phyloP scores from a whole-genome alignment of 2,797 vertebrate species.

The Pyrocephalus nanus region DNA sequence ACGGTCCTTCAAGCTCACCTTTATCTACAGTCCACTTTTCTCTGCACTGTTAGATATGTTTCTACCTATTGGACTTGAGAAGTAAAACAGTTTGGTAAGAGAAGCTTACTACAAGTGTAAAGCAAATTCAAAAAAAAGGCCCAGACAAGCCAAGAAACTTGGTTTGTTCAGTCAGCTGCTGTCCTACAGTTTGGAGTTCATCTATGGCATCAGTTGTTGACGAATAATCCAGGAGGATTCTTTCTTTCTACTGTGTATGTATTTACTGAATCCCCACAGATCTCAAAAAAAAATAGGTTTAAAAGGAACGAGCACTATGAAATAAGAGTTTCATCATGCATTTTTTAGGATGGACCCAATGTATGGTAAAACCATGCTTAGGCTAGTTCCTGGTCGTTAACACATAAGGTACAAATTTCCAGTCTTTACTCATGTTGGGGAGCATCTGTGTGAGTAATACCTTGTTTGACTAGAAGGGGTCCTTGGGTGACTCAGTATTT shows the following conservation, averaged over 20 bases:
- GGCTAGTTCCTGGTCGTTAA: background rate
- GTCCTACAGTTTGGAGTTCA: background rate
- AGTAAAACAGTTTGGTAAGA: background rate
- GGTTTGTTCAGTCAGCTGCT: background rate
- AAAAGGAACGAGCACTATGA: background rate
- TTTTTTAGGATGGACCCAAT: background rate
- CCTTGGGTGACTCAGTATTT: background rate
- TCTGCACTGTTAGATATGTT: background rate
- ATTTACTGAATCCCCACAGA: background rate
- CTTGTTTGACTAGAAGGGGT: background rate
- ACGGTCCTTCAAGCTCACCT: background rate
- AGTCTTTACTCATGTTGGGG: background rate
- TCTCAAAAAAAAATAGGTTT: background rate
- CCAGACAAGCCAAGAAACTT: background rate
- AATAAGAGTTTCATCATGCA: background rate
- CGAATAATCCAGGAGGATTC: background rate
- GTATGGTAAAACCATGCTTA: background rate
- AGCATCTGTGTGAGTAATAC: background rate
- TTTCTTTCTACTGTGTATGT: background rate
- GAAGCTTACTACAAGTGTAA: background rate
- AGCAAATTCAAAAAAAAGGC: background rate
- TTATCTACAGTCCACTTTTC: background rate
- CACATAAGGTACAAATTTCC: background rate
- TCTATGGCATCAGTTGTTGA: background rate
- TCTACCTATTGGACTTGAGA: background rate